phyloP scores from a whole-genome alignment of 2,797 vertebrate species.

The Leuciscus waleckii region DNA sequence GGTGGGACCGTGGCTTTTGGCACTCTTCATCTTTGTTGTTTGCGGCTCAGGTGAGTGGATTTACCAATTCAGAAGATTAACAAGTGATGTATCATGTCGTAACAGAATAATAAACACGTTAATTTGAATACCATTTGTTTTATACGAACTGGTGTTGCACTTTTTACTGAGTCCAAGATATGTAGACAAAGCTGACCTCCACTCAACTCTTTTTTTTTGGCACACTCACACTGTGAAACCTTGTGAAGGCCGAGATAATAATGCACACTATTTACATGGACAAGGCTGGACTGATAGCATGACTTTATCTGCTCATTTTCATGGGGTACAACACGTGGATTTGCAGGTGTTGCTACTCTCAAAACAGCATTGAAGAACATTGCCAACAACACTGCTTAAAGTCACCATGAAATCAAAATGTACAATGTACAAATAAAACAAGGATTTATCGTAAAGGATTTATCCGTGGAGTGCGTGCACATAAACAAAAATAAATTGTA shows the following conservation, averaged over 20 bases:
- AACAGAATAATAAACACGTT: background rate
- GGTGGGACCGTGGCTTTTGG: conserved; percentile 93
- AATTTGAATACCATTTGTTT: background rate
- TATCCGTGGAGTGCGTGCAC: background rate
- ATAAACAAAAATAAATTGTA: too few relatives aligned
- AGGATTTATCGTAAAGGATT: background rate
- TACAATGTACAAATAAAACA: too few relatives aligned
- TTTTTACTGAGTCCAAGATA: background rate
- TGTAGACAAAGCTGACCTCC: conserved; percentile 15
- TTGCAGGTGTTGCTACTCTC: conserved; percentile 54
- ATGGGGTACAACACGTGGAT: background rate
- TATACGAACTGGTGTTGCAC: background rate
- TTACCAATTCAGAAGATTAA: background rate
- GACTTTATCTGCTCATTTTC: conserved; percentile 16
- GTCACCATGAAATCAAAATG: background rate
- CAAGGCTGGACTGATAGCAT: conserved; percentile 49
- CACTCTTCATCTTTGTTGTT: conserved; percentile 95
- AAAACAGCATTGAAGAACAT: background rate
- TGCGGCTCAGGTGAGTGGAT: conserved; percentile 88
- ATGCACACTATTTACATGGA: conserved; percentile 29
- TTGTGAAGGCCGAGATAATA: conserved; percentile 46
- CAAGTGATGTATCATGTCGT: background rate
- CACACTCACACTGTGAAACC: conserved; percentile 12
- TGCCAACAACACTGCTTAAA: background rate
- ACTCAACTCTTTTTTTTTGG: conserved; percentile 27